Conservation (phyloP, 64 coral and sea anemone species). For the Stichodactyla helianthus region DNA sequence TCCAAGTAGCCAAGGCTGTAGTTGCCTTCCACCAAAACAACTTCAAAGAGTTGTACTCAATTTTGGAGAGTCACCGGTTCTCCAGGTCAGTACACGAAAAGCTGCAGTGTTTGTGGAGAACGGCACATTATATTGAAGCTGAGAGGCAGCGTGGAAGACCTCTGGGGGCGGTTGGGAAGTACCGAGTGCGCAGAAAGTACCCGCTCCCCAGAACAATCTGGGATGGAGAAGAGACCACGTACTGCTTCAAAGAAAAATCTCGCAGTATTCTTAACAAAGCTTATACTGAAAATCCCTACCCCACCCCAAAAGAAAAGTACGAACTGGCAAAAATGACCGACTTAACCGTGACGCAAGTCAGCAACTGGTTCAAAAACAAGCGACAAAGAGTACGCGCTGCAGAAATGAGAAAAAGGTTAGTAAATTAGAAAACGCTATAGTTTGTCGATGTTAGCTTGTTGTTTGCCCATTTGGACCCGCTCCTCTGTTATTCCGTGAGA, state of each 20-base stretch:
- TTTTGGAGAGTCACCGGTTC: conserved; percentile 76
- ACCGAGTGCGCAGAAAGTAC: conserved; percentile 79
- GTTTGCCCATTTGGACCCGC: conserved; percentile 9
- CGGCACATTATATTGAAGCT: conserved; percentile 88
- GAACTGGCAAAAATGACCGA: conserved; percentile 89
- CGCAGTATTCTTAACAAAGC: conserved; percentile 90
- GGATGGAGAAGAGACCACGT: conserved; percentile 94
- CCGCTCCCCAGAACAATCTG: conserved; percentile 88
- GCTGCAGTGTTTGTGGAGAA: conserved; percentile 80
- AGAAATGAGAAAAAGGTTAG: conserved; percentile 84
- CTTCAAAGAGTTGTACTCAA: conserved; percentile 78
- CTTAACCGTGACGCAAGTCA: conserved; percentile 87
- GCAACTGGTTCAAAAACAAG: conserved; percentile 99
- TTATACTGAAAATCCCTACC: conserved; percentile 83
- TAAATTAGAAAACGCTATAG: neutral
- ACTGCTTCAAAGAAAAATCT: conserved; percentile 97
- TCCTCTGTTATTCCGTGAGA: neutral
- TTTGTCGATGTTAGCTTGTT: neutral
- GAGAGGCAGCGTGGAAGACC: conserved; percentile 77
- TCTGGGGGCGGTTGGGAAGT: conserved; percentile 85
- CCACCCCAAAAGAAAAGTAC: conserved; percentile 80
- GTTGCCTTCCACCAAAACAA: conserved; percentile 80
- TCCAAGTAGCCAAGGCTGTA: conserved; percentile 76
- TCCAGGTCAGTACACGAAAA: conserved; percentile 67
- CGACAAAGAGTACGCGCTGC: conserved; percentile 78